Conservation (phyloP, 2,888 invertebrate species). For the Macropis europaea region DNA sequence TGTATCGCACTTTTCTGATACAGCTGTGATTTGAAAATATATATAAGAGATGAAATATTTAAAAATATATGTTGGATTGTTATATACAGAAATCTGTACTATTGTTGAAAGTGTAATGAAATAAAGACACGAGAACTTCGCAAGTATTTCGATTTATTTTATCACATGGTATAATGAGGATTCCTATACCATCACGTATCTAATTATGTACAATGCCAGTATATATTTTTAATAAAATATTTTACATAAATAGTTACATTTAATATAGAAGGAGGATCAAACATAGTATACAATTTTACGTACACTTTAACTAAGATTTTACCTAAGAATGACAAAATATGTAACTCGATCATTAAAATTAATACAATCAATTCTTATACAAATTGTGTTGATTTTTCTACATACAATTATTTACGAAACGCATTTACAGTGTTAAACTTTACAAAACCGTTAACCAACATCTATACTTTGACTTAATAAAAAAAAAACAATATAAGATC, state of each 20-base stretch:
- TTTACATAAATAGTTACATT: conserved; percentile 13
- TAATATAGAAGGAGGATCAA: conserved; percentile 9
- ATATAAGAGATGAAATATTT: neutral
- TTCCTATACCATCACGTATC: conserved; percentile 36
- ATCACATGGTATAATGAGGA: conserved; percentile 11
- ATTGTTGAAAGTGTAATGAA: neutral
- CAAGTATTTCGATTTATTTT: conserved; percentile 38
- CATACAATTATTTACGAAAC: neutral
- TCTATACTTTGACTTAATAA: neutral
- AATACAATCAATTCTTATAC: conserved; percentile 1
- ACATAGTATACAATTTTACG: conserved; percentile 9
- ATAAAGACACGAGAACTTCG: conserved; percentile 7
- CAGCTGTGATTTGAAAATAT: conserved; percentile 41
- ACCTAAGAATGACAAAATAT: conserved; percentile 14
- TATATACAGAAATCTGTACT: conserved; percentile 5
- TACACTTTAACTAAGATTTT: conserved; percentile 17
- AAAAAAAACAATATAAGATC: neutral
- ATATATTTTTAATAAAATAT: conserved; percentile 17
- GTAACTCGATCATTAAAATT: conserved; percentile 14
- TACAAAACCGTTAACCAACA: neutral
- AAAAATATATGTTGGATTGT: conserved; percentile 27
- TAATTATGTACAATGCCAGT: conserved; percentile 54
- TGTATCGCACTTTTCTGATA: conserved; percentile 1
- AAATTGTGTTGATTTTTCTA: neutral
- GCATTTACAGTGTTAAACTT: neutral